Evolutionary conservation across 2,888 invertebrate genomes (phyloP).

Genomic region (Steinernema carpocapsae): DNA sequence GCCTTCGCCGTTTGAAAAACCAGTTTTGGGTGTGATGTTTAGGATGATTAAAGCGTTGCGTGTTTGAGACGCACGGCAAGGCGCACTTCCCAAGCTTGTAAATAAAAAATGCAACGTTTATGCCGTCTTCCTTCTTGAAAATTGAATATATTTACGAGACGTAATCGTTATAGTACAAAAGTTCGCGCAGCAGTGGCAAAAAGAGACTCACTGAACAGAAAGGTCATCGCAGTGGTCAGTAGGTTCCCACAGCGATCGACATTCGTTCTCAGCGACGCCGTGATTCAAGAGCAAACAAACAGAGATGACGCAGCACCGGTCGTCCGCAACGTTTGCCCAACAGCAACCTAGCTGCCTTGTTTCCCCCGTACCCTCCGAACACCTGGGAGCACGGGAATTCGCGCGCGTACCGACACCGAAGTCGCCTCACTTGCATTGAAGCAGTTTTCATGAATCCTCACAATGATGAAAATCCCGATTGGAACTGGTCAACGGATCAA

Average conservation of each 20-base stretch:
- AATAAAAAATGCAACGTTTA: too few species aligned
- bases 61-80: not conserved
- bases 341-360: not conserved
- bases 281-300: slow-evolving; percentile 27
- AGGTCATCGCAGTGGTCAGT: not conserved
- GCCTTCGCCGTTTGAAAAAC: not conserved
- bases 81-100: not conserved
- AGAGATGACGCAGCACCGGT: slow-evolving; percentile 17
- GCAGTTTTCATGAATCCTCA: not conserved
- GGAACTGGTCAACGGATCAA: slow-evolving; percentile 6
- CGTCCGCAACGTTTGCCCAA: not conserved
- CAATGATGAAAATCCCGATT: not conserved
- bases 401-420: not conserved
- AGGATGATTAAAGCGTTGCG: not conserved
- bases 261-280: slow-evolving; percentile 14
- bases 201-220: too few species aligned
- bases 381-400: not conserved
- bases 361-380: not conserved
- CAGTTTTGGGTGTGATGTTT: not conserved
- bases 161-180: not conserved
- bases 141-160: not conserved
- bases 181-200: not conserved
- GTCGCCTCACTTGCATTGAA: too few species aligned
- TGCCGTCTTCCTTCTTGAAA: not conserved
- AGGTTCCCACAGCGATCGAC: slow-evolving; percentile 29